A percentile compares a stretch with the other conserved stretches of the same genome.
phyloP scores from a whole-genome alignment of 2,888 invertebrate species.

The Rhyacophila evoluta region DNA sequence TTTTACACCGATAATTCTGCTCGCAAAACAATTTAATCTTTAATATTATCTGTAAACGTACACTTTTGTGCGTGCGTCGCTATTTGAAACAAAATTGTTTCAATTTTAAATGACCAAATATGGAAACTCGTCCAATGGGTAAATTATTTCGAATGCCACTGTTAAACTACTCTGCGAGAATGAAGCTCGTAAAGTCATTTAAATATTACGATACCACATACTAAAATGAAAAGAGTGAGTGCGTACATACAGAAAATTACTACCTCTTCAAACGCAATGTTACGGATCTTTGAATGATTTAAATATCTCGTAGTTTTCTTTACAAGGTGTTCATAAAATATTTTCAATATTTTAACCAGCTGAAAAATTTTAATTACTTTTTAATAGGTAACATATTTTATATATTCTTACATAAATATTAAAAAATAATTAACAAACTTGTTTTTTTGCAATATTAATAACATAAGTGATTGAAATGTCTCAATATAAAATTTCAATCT shows the following conservation, averaged over 20 bases:
- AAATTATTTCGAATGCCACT: background rate
- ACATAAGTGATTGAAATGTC: no score
- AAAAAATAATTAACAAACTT: no score
- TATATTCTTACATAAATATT: no score
- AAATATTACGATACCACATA: slow-evolving; percentile 25
- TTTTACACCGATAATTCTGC: background rate
- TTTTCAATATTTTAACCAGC: no score
- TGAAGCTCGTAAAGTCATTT: slow-evolving; percentile 34
- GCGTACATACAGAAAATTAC: background rate
- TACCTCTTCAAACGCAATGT: background rate
- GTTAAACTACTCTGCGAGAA: background rate
- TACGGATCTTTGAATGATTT: slow-evolving; percentile 41
- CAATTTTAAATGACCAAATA: slow-evolving; percentile 24
- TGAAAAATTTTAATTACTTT: no score
- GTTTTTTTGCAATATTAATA: no score
- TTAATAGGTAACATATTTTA: no score
- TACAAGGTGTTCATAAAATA: background rate
- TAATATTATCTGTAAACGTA: background rate
- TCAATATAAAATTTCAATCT: no score
- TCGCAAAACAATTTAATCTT: background rate
- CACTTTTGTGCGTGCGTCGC: background rate
- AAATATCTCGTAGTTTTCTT: background rate
- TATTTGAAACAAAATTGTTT: slow-evolving; percentile 2
- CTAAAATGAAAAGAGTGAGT: background rate
- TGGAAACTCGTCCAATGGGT: background rate